Evolutionary conservation across 2,797 vertebrate genomes (phyloP), one percentile per base, ranked within the genome.

Genomic region (Balearica regulorum): DNA sequence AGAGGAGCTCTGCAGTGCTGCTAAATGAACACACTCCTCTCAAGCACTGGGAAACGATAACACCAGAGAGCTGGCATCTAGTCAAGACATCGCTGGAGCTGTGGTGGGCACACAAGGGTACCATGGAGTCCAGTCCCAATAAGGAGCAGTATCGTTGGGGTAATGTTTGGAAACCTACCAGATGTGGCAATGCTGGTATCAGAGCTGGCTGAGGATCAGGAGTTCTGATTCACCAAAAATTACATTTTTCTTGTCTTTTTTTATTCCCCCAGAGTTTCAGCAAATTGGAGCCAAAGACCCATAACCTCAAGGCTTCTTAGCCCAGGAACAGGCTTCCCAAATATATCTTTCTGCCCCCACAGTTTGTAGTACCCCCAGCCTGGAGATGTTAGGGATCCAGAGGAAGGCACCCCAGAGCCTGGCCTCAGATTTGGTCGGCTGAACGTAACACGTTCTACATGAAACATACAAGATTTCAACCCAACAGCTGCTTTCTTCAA

Each of bases 381-480:
- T n/a, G 31, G 20, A 5, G 4, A 29, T 75, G 43, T 51, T 68
- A 48, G 37, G 48, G 29, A 53, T 84, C 12, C 20, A 65, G 75
- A 83, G 51, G 18, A 76, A 51, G 43, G 33, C 62, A 87, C 4
- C 13, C 11, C 33, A 62, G 26, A 77, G 24, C 46, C 54, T 62
- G 43, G n/a, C 57, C 46, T 83, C 81, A 54, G 55, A 16, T 81
- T 81, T 54, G 60, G 24, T 44, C 3, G 0, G 20, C 49, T 57
- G 41, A 80, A 73, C 43, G 13, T 21, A 44, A 61, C 1, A 1
- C 4, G 1, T 53, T 62, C 21, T 12, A 19, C 7, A 7, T 1
- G 2, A 84, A n/a, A 43, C 7, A 39, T 33, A 35, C 16, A 65
- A 76, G 46, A 65, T 65, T 22, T 77, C 39, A 77, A 76, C 49